Percentiles rank a stretch among this genome's conserved stretches.
phyloP scores from a whole-genome alignment of 2,113 vertebrate species.

The Callospermophilus lateralis region DNA sequence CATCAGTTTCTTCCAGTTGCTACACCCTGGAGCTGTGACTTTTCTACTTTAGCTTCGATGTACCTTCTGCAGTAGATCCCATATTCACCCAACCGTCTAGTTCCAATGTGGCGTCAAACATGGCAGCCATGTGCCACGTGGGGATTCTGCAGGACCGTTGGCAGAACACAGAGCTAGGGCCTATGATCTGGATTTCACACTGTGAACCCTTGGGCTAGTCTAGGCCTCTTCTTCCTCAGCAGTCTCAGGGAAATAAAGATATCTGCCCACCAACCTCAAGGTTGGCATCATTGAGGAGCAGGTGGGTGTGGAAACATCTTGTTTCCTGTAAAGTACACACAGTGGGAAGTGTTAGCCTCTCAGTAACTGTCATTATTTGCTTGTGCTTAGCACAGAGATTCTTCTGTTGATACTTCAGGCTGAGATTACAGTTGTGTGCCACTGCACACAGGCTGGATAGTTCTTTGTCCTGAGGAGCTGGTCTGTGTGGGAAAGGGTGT shows the following conservation, averaged over 20 bases:
- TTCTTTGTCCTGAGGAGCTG: not conserved
- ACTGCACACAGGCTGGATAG: no score
- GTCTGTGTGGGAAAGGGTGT: no score
- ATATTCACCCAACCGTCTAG: not conserved
- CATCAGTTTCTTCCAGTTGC: not conserved
- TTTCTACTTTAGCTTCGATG: not conserved
- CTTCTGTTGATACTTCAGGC: not conserved
- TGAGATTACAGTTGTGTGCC: no score
- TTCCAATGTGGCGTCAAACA: not conserved
- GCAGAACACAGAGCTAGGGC: not conserved
- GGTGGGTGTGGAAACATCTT: not conserved
- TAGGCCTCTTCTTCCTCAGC: not conserved
- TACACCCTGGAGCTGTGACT: not conserved
- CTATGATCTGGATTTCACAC: no score
- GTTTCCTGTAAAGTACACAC: not conserved
- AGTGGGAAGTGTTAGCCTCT: not conserved
- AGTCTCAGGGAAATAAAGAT: not conserved
- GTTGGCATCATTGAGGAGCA: no score
- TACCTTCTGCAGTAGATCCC: not conserved
- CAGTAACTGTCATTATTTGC: not conserved
- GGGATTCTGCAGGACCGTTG: not conserved
- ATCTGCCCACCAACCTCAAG: no score
- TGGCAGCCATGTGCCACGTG: rapidly evolving
- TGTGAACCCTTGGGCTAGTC: not conserved
- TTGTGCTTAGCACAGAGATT: not conserved